Base-by-base conservation (phyloP, 2,113 vertebrate genomes). In the Corydoras maculifer region DNA sequence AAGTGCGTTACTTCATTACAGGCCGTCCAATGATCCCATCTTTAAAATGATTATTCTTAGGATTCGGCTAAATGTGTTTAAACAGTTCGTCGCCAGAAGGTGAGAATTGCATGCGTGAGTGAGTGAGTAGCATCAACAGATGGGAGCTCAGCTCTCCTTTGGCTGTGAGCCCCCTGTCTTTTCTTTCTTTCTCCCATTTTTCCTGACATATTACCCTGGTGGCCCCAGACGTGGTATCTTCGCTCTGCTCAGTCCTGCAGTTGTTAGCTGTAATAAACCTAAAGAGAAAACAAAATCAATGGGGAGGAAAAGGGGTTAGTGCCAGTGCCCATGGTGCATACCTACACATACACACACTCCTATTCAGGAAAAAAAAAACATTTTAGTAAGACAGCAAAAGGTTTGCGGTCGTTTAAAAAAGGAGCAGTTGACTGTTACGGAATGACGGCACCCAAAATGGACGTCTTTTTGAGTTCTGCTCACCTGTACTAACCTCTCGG, bases 231-330 rank as follows among this genome's bases (percentile, higher is more conserved):
- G 88, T 90, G 91, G 89, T 72, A 92, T 93, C 97, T 93, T 98
- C 95, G 91, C 91, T 94, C 94, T 92, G 90, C 91, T 86, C 90
- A 79, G 91, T 94, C 93, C 93, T 99, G 88, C 88, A 88, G 88
- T 82, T 94, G 94, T 92, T 93, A 93, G 92, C 92, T 79, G 93
- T 97, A 98, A 94, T 96, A 95, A 98, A 96, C 96, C 97, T 99
- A 98, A 82, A 92, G 92, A 92, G 93, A 98, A 92, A 98, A 94
- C 54, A 31, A 99, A 95, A 99, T 93, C 96, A 98, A 97, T 0
- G 94, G 93, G 96, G 96, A 97, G 96, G 97, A 96, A 92, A 81
- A 93, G 88, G 91, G 91, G 92, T 99, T 98, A 99, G 97, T 94
- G 93, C 89, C 87, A 90, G 91, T 93, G 88, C 88, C 61, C 80